These are phyloP conservation scores for Phylloscopus trochiloides DNA, from an alignment of 2,113 vertebrate species.

Conservation along the genomic window DNA sequence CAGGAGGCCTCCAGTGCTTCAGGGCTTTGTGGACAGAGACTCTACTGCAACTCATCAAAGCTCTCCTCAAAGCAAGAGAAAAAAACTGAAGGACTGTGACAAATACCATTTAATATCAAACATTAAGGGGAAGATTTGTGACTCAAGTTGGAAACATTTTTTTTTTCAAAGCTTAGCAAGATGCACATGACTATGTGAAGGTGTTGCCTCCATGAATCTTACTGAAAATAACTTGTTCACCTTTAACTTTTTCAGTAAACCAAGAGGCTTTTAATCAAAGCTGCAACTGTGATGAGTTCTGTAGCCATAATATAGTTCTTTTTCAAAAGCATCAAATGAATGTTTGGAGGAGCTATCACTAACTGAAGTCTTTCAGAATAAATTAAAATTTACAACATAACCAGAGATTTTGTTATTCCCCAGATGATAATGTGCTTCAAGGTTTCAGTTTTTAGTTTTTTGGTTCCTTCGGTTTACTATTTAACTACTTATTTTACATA, in stretches of 20 bases:
- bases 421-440: not conserved
- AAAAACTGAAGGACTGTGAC: not conserved
- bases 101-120: not conserved
- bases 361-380: not conserved
- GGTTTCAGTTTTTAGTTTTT: not conserved
- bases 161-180: not conserved
- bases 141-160: not conserved
- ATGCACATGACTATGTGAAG: not conserved
- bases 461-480: not conserved
- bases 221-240: not conserved
- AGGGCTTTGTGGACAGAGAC: not conserved
- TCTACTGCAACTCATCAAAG: not conserved
- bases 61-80: not conserved
- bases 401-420: not conserved
- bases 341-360: not conserved
- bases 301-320: not conserved
- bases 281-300: not conserved
- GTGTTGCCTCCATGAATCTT: not conserved
- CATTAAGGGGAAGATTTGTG: not conserved
- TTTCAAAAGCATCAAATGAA: not conserved
- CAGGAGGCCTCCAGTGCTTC: not conserved
- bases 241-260: not conserved
- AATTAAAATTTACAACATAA: not conserved
- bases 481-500: not conserved
- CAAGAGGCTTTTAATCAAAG: not conserved